A percentile compares a stretch with the other conserved stretches of the same genome.
phyloP scores from a whole-genome alignment of 2,888 invertebrate genomes.

The Ariolimax columbianus region DNA sequence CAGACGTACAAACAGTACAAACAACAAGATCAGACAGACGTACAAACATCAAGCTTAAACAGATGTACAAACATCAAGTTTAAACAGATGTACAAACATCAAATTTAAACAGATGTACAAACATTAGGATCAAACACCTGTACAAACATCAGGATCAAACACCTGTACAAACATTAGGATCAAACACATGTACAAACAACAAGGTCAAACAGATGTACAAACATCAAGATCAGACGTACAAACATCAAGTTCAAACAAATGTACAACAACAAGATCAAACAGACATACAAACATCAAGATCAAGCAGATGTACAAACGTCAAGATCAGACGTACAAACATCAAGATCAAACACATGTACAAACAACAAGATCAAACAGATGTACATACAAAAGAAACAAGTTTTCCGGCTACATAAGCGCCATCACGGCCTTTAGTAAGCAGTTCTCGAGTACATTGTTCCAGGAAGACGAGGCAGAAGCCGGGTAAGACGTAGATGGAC shows the following conservation, averaged over 20 bases:
- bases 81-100: not conserved
- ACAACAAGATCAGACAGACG: not conserved
- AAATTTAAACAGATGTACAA: too few relatives aligned
- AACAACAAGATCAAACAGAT: not conserved
- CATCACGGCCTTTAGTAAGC: too few relatives aligned
- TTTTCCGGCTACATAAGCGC: too few relatives aligned
- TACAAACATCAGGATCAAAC: not conserved
- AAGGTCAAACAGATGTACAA: not conserved
- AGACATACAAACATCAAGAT: not conserved
- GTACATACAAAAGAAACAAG: too few relatives aligned
- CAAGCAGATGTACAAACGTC: not conserved
- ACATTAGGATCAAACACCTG: too few relatives aligned
- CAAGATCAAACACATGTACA: not conserved
- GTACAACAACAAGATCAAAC: not conserved
- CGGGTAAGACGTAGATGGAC: too few relatives aligned
- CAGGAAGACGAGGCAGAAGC: too few relatives aligned
- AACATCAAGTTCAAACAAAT: too few relatives aligned
- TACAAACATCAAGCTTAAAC: not conserved
- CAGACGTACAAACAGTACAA: not conserved
- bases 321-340: not conserved
- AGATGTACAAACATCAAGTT: not conserved
- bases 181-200: not conserved
- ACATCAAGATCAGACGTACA: too few relatives aligned
- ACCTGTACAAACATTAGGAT: not conserved
- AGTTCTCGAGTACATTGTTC: too few relatives aligned